Conservation (phyloP, 92 coral and sea anemone genomes). For the Micromussa lordhowensis region DNA sequence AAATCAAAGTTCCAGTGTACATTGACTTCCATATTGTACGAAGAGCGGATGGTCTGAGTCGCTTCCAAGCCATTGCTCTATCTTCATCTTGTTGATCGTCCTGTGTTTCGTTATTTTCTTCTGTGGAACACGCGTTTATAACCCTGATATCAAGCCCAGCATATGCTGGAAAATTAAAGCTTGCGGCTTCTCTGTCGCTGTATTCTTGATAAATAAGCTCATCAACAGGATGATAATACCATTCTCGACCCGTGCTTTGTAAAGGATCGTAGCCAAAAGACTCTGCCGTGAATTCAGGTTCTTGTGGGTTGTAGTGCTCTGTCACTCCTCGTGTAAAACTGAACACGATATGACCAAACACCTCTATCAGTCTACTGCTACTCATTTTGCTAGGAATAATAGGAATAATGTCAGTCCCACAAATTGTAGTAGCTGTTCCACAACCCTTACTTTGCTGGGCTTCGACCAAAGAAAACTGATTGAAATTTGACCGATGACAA, state of each 20-base stretch:
- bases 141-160: neutral
- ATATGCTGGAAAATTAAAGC: neutral
- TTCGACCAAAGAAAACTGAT: too few species aligned
- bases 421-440: too few species aligned
- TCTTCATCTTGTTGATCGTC: neutral
- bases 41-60: conserved; percentile 23
- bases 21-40: conserved; percentile 17
- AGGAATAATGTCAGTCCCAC: too few species aligned
- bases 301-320: conserved; percentile 17
- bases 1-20: conserved; percentile 11
- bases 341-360: conserved; percentile 29
- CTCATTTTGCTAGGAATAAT: neutral
- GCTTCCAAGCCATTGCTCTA: conserved; percentile 32
- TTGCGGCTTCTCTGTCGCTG: conserved; percentile 21
- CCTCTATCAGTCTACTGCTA: conserved; percentile 14
- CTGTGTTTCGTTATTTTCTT: neutral
- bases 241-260: conserved; percentile 44
- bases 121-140: neutral
- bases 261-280: conserved; percentile 26
- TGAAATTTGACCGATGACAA: too few species aligned
- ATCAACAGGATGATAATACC: conserved; percentile 30
- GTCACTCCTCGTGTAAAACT: conserved; percentile 9
- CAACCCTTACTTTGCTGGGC: too few species aligned
- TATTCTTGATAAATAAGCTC: conserved; percentile 36
- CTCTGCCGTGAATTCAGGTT: conserved; percentile 10